Conservation (phyloP, 1,140 invertebrate species). For the Drosophila funebris region DNA sequence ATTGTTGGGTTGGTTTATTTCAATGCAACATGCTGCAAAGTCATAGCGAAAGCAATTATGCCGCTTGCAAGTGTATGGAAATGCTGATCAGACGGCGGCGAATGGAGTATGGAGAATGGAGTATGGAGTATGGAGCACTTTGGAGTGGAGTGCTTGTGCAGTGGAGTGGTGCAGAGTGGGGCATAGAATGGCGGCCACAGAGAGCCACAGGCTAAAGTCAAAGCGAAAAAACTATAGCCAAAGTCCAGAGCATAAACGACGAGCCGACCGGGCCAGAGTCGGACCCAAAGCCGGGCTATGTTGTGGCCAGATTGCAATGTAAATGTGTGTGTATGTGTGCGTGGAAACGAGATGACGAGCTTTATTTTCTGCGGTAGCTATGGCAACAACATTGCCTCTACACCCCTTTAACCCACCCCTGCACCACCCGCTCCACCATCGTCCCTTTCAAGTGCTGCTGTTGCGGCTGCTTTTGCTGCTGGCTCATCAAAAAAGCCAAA, state of each 20-base stretch:
- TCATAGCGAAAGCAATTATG: constrained; percentile 41
- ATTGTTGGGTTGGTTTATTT: neutral
- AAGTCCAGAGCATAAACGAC: constrained; percentile 10
- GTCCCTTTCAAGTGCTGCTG: constrained; percentile 61
- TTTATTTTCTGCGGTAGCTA: constrained; percentile 62
- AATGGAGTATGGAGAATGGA: neutral
- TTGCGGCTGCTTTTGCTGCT: constrained; percentile 39
- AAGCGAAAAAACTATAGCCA: constrained; percentile 27
- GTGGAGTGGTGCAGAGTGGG: neutral
- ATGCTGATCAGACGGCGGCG: constrained; percentile 15
- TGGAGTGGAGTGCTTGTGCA: neutral
- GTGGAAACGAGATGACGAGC: constrained; percentile 62
- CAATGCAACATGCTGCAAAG: constrained; percentile 24
- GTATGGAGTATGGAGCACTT: neutral
- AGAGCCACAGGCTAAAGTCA: constrained; percentile 20
- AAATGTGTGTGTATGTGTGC: constrained; percentile 13
- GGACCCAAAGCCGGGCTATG: constrained; percentile 24
- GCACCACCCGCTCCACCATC: constrained; percentile 25
- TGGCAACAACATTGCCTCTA: constrained; percentile 44
- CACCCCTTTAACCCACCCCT: neutral
- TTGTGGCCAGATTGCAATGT: constrained; percentile 10
- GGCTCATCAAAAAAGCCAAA: constrained; percentile 81
- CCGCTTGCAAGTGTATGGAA: constrained; percentile 32
- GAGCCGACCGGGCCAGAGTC: constrained; percentile 19
- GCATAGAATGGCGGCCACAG: constrained; percentile 1